A percentile compares a stretch with the other conserved stretches of the same genome.
phyloP scores from a whole-genome alignment of 2,797 vertebrate genomes.

The Coregonus suidteri region DNA sequence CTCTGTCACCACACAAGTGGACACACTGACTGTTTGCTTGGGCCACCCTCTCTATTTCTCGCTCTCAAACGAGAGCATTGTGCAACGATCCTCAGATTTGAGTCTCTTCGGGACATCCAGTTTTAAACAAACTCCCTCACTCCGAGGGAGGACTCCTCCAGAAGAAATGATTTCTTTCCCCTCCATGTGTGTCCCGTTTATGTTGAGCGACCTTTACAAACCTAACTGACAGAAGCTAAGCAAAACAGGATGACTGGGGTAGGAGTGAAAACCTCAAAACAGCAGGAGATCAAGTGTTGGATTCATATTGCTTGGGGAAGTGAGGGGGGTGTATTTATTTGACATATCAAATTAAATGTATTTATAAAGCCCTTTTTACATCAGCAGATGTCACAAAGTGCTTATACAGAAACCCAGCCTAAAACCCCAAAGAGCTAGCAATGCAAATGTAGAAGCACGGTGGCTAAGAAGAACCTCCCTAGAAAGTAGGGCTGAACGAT shows the following conservation, averaged over 20 bases:
- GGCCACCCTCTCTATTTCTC: not conserved
- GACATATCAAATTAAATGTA: no score
- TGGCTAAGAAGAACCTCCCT: slow-evolving; percentile 51
- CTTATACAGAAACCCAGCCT: no score
- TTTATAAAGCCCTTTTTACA: no score
- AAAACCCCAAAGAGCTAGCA: no score
- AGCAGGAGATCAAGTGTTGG: slow-evolving; percentile 70
- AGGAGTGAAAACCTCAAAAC: slow-evolving; percentile 71
- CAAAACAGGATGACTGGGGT: slow-evolving; percentile 73
- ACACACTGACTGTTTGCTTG: slow-evolving; percentile 18
- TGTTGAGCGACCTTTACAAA: slow-evolving; percentile 72
- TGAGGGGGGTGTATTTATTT: slow-evolving; percentile 69
- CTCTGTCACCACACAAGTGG: slow-evolving; percentile 6
- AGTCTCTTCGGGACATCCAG: slow-evolving; percentile 50
- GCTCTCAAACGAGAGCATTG: slow-evolving; percentile 59
- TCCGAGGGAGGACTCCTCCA: slow-evolving; percentile 26
- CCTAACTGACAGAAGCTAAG: slow-evolving; percentile 73
- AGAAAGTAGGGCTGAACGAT: no score
- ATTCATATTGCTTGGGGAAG: slow-evolving; percentile 60
- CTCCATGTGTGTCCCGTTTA: slow-evolving; percentile 72
- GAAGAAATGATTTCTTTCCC: slow-evolving; percentile 67
- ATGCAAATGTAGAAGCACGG: slow-evolving; percentile 47
- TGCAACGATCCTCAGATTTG: slow-evolving; percentile 53
- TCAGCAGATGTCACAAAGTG: no score
- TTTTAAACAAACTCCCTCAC: slow-evolving; percentile 67